These are phyloP conservation scores for Hydractinia symbiolongicarpus DNA, from an alignment of 30 jellyfish, hydroid and myxozoan genomes.

Conservation along the genomic window DNA sequence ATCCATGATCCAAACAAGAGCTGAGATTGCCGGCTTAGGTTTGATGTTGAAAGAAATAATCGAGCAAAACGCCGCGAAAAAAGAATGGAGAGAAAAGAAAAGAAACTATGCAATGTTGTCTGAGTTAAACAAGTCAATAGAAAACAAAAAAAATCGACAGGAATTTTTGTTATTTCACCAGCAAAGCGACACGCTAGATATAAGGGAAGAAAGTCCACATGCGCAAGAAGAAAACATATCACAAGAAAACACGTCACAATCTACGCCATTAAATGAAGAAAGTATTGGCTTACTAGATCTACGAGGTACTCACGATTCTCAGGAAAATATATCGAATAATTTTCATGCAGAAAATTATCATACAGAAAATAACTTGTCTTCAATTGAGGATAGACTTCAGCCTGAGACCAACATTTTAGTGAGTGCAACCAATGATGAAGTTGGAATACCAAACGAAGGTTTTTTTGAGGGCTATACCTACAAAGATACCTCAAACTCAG, in stretches of 20 bases:
- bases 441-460: neutral
- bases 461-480: slow-evolving; percentile 35
- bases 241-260: neutral
- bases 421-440: too few species aligned
- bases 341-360: too few species aligned
- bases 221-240: neutral
- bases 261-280: too few species aligned
- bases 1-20: slow-evolving; percentile 30
- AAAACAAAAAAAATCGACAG: neutral
- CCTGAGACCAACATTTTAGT: too few species aligned
- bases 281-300: too few species aligned
- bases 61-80: neutral
- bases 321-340: too few species aligned
- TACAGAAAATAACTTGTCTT: too few species aligned
- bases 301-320: too few species aligned
- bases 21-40: slow-evolving; percentile 40
- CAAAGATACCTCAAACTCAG: neutral
- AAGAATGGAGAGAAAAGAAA: neutral
- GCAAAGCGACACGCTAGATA: neutral
- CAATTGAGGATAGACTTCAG: too few species aligned
- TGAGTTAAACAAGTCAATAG: slow-evolving; percentile 1
- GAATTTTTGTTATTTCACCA: neutral
- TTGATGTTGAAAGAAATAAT: slow-evolving; percentile 31
- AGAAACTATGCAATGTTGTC: neutral
- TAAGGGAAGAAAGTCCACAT: neutral